Conservation (phyloP, 1,140 invertebrate genomes). For the honey bee (Apis mellifera) region Amel_HAv3.1 CM009932.2:3433501-3434000, state of each 20-base stretch:
- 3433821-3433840: slow-evolving; percentile 28
- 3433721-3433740: neutral
- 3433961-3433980: slow-evolving; percentile 1
- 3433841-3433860: slow-evolving; percentile 26
- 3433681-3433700: neutral
- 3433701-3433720: neutral
- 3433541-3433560: slow-evolving; percentile 1
- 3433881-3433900: slow-evolving; percentile 31
- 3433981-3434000: neutral
- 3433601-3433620: neutral
- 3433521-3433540: slow-evolving; percentile 15
- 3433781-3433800: slow-evolving; percentile 14
- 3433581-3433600: neutral
- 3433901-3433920: neutral
- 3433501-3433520: neutral
- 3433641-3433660: no score
- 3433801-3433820: slow-evolving; percentile 15
- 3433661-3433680: neutral
- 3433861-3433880: slow-evolving; percentile 26
- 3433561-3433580: neutral
- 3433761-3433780: neutral
- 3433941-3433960: slow-evolving; percentile 11
- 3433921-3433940: neutral
- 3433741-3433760: neutral
- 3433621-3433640: neutral